phyloP scores from a whole-genome alignment of 2,113 vertebrate genomes.

The Gobiocypris rarus region DNA sequence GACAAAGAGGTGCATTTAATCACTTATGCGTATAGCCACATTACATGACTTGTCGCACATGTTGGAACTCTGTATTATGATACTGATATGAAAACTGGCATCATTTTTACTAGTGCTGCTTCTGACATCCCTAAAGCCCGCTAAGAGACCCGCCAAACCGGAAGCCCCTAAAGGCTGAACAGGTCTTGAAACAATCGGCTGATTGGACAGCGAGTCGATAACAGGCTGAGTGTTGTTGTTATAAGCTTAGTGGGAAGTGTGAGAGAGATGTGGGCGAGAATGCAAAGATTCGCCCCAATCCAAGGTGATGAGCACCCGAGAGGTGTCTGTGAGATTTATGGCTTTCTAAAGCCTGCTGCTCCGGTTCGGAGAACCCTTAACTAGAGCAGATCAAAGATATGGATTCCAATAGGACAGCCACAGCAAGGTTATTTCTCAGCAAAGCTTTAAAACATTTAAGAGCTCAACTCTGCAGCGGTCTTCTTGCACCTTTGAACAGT shows the following conservation, averaged over 20 bases:
- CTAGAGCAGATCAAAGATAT: slow-evolving; percentile 68
- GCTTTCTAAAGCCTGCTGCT: slow-evolving; percentile 53
- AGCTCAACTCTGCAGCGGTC: slow-evolving; percentile 42
- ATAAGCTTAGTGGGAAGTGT: slow-evolving; percentile 63
- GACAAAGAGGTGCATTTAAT: neutral
- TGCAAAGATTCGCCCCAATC: slow-evolving; percentile 52
- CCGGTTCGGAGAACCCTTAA: slow-evolving; percentile 58
- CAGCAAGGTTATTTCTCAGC: slow-evolving; percentile 64
- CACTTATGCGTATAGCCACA: neutral
- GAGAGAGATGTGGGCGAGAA: slow-evolving; percentile 53
- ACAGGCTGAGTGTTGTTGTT: slow-evolving; percentile 66
- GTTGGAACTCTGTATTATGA: neutral
- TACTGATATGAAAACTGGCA: neutral
- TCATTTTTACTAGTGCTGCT: neutral
- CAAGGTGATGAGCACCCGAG: slow-evolving; percentile 62
- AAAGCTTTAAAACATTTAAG: slow-evolving; percentile 58
- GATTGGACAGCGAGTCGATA: slow-evolving; percentile 71
- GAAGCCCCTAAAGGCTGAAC: slow-evolving; percentile 57
- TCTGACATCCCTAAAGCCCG: neutral
- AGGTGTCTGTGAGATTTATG: slow-evolving; percentile 60
- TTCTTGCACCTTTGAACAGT: slow-evolving; percentile 46
- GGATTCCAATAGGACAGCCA: slow-evolving; percentile 65
- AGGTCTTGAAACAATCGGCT: slow-evolving; percentile 61
- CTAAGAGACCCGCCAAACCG: slow-evolving; percentile 47
- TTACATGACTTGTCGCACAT: neutral